Percentiles rank a stretch among this genome's conserved stretches.
These are phyloP conservation scores for Mungos mungo DNA, from an alignment of 2,113 vertebrate genomes.

Conservation along the genomic window DNA sequence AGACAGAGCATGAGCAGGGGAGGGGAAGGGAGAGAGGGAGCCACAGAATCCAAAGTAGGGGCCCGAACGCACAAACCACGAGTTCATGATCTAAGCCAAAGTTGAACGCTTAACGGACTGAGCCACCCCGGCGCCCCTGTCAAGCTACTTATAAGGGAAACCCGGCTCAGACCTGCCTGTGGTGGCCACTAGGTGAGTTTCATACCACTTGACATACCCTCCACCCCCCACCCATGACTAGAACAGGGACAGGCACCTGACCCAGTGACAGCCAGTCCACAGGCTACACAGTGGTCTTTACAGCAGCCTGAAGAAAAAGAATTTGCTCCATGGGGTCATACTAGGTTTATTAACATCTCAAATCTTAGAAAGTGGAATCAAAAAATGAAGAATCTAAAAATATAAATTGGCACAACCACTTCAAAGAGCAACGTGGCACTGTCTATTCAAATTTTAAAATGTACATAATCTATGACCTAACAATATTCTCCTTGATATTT, in stretches of 20 bases:
- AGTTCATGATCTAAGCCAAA: too few relatives aligned
- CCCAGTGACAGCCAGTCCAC: background rate
- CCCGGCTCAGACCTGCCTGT: background rate
- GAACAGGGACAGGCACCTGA: background rate
- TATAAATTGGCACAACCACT: background rate
- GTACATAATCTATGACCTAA: background rate
- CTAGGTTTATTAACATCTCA: background rate
- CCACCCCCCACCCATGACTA: background rate
- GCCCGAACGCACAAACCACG: too few relatives aligned
- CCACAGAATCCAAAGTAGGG: too few relatives aligned
- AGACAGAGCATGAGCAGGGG: too few relatives aligned
- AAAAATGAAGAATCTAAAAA: background rate
- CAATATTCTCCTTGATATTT: too few relatives aligned
- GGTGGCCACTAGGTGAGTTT: background rate
- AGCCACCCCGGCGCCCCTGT: too few relatives aligned
- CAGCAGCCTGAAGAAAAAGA: background rate
- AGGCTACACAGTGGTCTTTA: background rate
- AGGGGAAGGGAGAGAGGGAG: too few relatives aligned
- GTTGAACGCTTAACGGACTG: too few relatives aligned
- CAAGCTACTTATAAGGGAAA: background rate
- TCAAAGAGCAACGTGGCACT: background rate
- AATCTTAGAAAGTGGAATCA: background rate
- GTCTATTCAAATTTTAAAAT: background rate
- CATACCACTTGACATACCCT: background rate
- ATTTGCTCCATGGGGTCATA: background rate